A percentile compares a stretch with the other conserved stretches of the same genome.
Evolutionary conservation across 2,797 vertebrate species (phyloP).

Genomic region (Carduelis carduelis): DNA sequence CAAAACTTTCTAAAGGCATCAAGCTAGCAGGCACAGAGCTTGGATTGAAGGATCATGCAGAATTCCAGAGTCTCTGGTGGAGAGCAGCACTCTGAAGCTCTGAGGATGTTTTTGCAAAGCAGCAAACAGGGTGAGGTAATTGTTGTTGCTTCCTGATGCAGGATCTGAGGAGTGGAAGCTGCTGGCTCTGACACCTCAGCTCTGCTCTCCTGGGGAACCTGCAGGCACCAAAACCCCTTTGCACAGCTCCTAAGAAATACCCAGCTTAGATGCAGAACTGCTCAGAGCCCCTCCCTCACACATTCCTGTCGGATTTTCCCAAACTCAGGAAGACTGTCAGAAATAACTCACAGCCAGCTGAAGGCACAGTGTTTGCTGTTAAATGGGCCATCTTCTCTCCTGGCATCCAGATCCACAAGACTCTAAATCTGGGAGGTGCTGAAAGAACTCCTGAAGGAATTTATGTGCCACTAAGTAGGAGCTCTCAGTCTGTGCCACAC

Average conservation of each 20-base stretch:
- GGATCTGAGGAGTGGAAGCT: neutral
- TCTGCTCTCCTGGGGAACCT: neutral
- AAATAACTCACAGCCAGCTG: neutral
- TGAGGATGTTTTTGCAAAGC: neutral
- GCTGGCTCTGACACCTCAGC: neutral
- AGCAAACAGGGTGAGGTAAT: conserved; percentile 3
- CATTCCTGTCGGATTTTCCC: neutral
- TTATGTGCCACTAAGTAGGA: fast-evolving
- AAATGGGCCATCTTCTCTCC: neutral
- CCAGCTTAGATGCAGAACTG: neutral
- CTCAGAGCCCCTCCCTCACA: neutral
- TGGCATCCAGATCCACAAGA: neutral
- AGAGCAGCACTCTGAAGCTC: neutral
- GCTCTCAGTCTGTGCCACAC: neutral
- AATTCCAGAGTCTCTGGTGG: neutral
- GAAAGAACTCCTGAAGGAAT: neutral
- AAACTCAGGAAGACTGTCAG: neutral
- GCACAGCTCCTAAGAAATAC: neutral
- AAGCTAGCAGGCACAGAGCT: neutral
- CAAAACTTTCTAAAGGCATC: neutral
- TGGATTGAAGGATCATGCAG: neutral
- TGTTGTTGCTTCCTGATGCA: neutral
- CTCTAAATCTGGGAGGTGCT: neutral
- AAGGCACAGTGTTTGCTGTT: fast-evolving
- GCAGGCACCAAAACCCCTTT: neutral